Evolutionary conservation across 2,797 vertebrate genomes (phyloP), one percentile per base, ranked within the genome.

Genomic region (Muraenolepis orangiensis): DNA sequence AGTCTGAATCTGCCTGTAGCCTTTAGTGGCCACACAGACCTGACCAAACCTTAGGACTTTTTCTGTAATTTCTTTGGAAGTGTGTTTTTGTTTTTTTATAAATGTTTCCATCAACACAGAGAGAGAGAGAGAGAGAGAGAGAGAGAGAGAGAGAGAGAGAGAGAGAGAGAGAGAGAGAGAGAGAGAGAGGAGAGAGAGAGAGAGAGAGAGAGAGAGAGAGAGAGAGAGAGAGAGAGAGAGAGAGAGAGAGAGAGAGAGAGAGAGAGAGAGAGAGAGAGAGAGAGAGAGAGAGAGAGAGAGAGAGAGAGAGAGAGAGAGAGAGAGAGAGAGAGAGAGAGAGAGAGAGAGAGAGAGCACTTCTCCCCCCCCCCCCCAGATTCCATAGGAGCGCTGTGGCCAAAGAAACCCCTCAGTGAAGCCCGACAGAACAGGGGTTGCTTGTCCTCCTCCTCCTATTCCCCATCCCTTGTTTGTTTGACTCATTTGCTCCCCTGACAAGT

Each of bases 401-500:
- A 83, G 92, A 86, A 57, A n/a, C 85, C 83, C n/a, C n/a, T n/a
- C 87, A 90, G 89, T 89, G 89, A 90, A 88, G 92, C 91, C 89
- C 82, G 69, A 88, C 90, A 86, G 86, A 91, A 90, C 87, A 89
- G 90, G 87, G 34, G 84, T 89, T 34, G 85, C 87, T 88, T 90
- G 90, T 89, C 89, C 89, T 90, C 82, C 79, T 84, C 80, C 36
- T 38, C 36, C 46, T 51, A 57, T 87, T 88, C 78, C 85, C 84
- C 87, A 85, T 87, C 86, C 83, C 87, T 88, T 89, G 90, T 90
- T 91, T 89, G 88, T 91, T 92, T 91, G 90, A 91, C 87, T 91
- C 89, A 92, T 92, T 92, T 92, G 88, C 91, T 92, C 89, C 46
- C 79, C 82, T 90, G 90, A 92, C 92, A 91, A 86, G 90, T 86